These are phyloP conservation scores for Erebia ligea DNA, from an alignment of 2,888 invertebrate genomes.

Conservation along the genomic window DNA sequence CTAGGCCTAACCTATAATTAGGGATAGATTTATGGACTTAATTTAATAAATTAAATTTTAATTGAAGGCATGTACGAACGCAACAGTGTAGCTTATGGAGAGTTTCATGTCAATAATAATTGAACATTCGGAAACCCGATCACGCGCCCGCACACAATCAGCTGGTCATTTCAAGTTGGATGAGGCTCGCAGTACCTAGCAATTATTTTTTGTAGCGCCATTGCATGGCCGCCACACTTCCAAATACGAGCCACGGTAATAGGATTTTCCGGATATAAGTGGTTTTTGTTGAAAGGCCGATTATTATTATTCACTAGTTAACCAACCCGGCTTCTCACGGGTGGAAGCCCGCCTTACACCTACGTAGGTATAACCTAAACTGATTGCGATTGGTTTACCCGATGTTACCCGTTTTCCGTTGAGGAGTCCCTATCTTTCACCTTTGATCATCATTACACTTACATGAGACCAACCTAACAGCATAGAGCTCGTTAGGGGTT, in stretches of 20 bases:
- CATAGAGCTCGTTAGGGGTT: neutral
- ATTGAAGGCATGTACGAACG: neutral
- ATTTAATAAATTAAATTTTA: no score
- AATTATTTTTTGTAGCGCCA: constrained; percentile 32
- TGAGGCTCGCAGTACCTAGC: constrained; percentile 27
- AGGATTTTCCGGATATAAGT: constrained; percentile 18
- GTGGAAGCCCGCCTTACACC: neutral
- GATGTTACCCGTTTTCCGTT: no score
- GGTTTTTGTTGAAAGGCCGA: constrained; percentile 11
- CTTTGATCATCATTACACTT: no score
- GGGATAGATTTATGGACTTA: no score
- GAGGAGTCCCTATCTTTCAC: no score
- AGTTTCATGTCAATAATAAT: neutral
- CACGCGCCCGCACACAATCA: constrained; percentile 23
- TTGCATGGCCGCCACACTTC: constrained; percentile 16
- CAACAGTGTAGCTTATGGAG: neutral
- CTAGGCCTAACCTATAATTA: no score
- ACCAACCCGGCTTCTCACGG: neutral
- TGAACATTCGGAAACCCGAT: constrained; percentile 14
- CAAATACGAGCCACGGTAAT: constrained; percentile 19
- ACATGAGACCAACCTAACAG: no score
- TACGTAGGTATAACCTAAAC: no score
- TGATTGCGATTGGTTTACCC: no score
- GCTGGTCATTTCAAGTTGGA: constrained; percentile 23
- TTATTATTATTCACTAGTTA: neutral